Evolutionary conservation across 2,888 invertebrate species (phyloP).

Genomic region (Phytoseiulus persimilis): DNA sequence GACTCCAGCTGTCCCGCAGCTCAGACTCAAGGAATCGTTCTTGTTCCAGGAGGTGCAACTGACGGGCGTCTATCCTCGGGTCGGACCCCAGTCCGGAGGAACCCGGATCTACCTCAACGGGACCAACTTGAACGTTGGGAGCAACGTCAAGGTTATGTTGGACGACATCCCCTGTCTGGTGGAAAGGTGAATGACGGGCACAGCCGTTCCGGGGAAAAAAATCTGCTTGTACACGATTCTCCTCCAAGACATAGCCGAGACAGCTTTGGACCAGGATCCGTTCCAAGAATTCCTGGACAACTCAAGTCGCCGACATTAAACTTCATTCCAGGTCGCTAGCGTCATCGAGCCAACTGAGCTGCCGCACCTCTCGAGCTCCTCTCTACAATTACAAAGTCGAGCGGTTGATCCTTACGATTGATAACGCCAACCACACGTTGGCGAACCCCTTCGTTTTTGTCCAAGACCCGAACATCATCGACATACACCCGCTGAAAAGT

Average conservation of each 20-base stretch:
- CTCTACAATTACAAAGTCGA: conserved; percentile 42
- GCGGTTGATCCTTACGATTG: conserved; percentile 43
- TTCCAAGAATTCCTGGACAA: not conserved
- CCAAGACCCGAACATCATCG: conserved; percentile 51
- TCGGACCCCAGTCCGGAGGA: conserved; percentile 92
- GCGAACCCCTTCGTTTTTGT: conserved; percentile 50
- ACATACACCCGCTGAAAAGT: conserved; percentile 50
- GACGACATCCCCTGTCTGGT: conserved; percentile 71
- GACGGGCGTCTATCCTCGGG: conserved; percentile 67
- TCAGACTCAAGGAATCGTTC: not conserved
- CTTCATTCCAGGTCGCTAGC: conserved; percentile 43
- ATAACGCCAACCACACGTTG: conserved; percentile 45
- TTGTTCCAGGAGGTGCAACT: conserved; percentile 63
- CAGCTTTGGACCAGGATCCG: not conserved
- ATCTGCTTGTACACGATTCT: not conserved
- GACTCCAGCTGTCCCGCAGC: not conserved
- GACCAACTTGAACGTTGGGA: conserved; percentile 83
- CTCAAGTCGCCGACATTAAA: not conserved
- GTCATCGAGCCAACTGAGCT: conserved; percentile 45
- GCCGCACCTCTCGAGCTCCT: conserved; percentile 44
- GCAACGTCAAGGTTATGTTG: conserved; percentile 63
- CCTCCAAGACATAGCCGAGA: not conserved
- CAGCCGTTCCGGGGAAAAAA: not conserved
- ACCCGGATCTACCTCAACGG: conserved; percentile 86
- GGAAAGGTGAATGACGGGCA: conserved; percentile 58